Base-by-base conservation (phyloP, 1,140 invertebrate species). In the Drosophila albomicans region DNA sequence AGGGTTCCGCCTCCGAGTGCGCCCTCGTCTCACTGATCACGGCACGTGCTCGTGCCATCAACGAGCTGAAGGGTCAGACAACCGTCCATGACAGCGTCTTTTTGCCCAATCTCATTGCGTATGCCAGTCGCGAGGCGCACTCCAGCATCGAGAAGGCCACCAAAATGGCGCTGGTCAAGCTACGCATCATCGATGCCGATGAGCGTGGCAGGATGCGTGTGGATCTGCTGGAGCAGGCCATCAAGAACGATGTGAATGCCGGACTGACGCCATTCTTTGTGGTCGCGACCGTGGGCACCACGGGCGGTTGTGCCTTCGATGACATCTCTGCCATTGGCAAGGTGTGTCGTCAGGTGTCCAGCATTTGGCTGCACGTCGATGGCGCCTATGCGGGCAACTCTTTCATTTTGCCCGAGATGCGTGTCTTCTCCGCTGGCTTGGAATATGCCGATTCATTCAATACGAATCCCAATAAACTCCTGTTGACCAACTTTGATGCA, bases 61-160 rank as follows among this genome's bases (percentile, higher is more conserved):
- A 95, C 77, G 94, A 95, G 69, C 92, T 98, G 6, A 84, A 93
- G 93, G 70, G 93, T 78, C 73, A 79, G 51, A 92, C 78, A 93
- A 68, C 92, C 84, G 80, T 92, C 2, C 91, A 91, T 25, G 94
- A 98, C 75, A 96, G 96, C 3, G 94, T 95, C 1, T 95, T 98
- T 72, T 93, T 98, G 25, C 96, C 97, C 10, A 95, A 96, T 86
- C 93, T 99, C n/a, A 97, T 99, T 38, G 97, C 96, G 8, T 96
- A 96, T 69, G 96, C 95, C 76, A 96, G 94, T 13, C 95, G 95
- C 56, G 96, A 98, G 93, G 96, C 98, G 2, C 98, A 99, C 93
- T 98, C 97, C 0, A 98, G 97, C 86, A 96, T 98, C 1, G 97
- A 99, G 93, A 99, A 99, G 91, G 98, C 98, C 5, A 97, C 97